Percentiles rank a stretch among this genome's conserved stretches.
phyloP scores from a whole-genome alignment of 2,113 vertebrate species.

The Hydrochoerus hydrochaeris region DNA sequence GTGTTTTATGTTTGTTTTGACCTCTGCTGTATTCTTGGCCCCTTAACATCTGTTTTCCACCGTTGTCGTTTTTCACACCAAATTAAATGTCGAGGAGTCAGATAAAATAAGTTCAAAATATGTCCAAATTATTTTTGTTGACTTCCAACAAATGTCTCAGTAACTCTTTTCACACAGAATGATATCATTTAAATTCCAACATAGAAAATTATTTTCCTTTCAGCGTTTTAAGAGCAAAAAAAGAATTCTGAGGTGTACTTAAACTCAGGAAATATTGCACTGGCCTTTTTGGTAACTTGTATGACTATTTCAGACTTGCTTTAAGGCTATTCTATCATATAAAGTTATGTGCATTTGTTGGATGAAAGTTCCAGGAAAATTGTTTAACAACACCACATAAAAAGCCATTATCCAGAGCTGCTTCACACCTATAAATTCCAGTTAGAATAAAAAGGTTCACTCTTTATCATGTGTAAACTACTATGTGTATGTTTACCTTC shows the following conservation, averaged over 20 bases:
- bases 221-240: conserved; percentile 81
- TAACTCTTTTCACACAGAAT: conserved; percentile 81
- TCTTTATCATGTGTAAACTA: conserved; percentile 58
- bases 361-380: conserved; percentile 78
- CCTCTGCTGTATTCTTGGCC: conserved; percentile 87
- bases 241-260: conserved; percentile 80
- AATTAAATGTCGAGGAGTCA: conserved; percentile 89
- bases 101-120: conserved; percentile 90
- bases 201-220: conserved; percentile 77
- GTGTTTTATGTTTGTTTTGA: conserved; percentile 90
- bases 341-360: conserved; percentile 76
- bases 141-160: conserved; percentile 85
- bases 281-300: conserved; percentile 77
- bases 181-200: conserved; percentile 80
- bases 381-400: conserved; percentile 82
- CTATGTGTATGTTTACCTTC: conserved; percentile 54
- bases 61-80: conserved; percentile 90
- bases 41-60: conserved; percentile 91
- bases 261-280: conserved; percentile 70
- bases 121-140: conserved; percentile 88
- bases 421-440: conserved; percentile 75
- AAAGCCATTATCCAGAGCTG: conserved; percentile 74
- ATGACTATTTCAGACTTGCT: conserved; percentile 67
- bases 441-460: conserved; percentile 58
- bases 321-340: conserved; percentile 67